Conservation (phyloP, 2,888 invertebrate species). For the Melinopterus prodromus region DNA sequence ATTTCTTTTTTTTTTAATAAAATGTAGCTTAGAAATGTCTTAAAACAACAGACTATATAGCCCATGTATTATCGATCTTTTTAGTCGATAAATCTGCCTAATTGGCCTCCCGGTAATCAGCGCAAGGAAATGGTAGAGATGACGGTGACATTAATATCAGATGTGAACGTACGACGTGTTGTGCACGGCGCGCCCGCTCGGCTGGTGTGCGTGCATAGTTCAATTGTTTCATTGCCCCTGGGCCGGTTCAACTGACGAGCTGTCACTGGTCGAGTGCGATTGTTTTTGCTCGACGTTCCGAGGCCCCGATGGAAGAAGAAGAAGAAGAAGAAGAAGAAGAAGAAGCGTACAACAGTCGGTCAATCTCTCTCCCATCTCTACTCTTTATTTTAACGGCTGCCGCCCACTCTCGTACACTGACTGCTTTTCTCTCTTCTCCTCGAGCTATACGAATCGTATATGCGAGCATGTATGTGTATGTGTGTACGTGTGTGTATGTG, state of each 20-base stretch:
- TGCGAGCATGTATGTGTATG: slow-evolving; percentile 5
- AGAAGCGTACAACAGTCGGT: slow-evolving; percentile 23
- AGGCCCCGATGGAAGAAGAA: slow-evolving; percentile 25
- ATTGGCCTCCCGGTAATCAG: neutral
- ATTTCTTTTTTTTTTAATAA: no score
- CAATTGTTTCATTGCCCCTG: slow-evolving; percentile 50
- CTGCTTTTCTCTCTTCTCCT: neutral
- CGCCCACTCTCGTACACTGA: slow-evolving; percentile 14
- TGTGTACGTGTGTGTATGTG: slow-evolving; percentile 9
- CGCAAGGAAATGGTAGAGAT: neutral
- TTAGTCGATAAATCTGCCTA: neutral
- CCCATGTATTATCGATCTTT: no score
- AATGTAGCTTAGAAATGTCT: no score
- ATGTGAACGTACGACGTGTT: slow-evolving; percentile 16
- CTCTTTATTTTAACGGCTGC: slow-evolving; percentile 22
- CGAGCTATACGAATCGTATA: neutral
- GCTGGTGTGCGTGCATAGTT: slow-evolving; percentile 41
- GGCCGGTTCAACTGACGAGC: slow-evolving; percentile 47
- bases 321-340: slow-evolving; percentile 9
- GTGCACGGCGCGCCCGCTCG: neutral
- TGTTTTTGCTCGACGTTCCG: slow-evolving; percentile 49
- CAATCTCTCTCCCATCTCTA: slow-evolving; percentile 46
- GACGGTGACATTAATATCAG: neutral
- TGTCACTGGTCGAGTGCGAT: slow-evolving; percentile 50
- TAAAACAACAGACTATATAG: no score